A percentile compares a stretch with the other conserved stretches of the same genome.
These are phyloP conservation scores for Esox lucius DNA, from an alignment of 2,797 vertebrate species.

Conservation along the genomic window DNA sequence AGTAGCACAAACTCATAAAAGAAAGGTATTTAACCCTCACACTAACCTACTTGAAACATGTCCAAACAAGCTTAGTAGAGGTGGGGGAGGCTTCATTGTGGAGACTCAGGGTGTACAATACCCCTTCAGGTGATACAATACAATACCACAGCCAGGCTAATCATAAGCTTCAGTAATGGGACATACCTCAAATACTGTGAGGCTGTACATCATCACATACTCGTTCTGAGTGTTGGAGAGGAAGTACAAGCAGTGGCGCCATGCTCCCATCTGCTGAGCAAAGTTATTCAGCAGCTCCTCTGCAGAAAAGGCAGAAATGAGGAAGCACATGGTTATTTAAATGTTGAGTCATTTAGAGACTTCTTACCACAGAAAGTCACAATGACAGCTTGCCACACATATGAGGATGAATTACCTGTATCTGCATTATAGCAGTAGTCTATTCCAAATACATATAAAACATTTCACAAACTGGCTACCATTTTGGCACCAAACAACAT, in stretches of 20 bases:
- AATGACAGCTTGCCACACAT: not conserved
- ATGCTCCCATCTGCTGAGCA: slow-evolving; percentile 94
- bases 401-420: not conserved
- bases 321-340: not conserved
- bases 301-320: slow-evolving; percentile 62
- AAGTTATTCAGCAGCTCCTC: slow-evolving; percentile 99
- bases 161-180: not conserved
- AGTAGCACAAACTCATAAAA: too few relatives aligned
- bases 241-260: slow-evolving; percentile 97
- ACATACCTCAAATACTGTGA: slow-evolving; percentile 98
- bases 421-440: not conserved
- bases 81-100: too few relatives aligned
- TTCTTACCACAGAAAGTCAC: not conserved
- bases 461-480: not conserved
- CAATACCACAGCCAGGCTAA: not conserved
- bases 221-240: slow-evolving; percentile 96
- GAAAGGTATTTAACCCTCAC: too few relatives aligned
- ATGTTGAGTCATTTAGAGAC: not conserved
- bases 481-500: not conserved
- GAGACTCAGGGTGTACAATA: too few relatives aligned
- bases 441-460: not conserved
- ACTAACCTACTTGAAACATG: too few relatives aligned
- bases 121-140: not conserved
- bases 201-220: slow-evolving; percentile 99
- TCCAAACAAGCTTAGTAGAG: too few relatives aligned